Base-by-base conservation (phyloP, 2,797 vertebrate species). In the Enteromius viviparus region DNA sequence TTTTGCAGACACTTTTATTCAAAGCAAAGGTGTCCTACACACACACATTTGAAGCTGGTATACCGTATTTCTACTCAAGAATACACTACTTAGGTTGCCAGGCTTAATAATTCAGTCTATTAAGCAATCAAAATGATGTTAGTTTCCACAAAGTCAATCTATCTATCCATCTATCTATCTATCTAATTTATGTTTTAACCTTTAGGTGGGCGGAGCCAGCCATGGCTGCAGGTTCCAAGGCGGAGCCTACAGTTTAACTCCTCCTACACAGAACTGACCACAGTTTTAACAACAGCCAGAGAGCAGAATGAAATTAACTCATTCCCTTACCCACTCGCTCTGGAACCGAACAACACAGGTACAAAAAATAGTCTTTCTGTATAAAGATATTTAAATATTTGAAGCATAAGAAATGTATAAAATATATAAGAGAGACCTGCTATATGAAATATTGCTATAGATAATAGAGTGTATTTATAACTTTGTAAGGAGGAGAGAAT, bases 241-340 rank as follows among this genome's bases (percentile, higher is more conserved):
- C 96, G 96, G 88, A 96, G 96, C 0, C 94, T 97, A 19, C 95
- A 96, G 70, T 91, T 98, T 86, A 96, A 93, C 89, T 95, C 96
- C 85, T 97, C 97, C 53, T 97, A 98, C 92, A 97, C 94, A 12
- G 94, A 96, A 37, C 95, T 99, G 80, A 96, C 96, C 1, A 97
- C 97, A 0, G 94, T 94, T 1, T 94, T 99, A 86, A 99, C 98
- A 2, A 94, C 96, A 0, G 97, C 97, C 90, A 95, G 94, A 84
- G 96, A 95, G 60, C 95, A 95, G 87, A 95, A 95, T 76, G 96
- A 97, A 88, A 94, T 97, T 60, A 91, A 94, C 1, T 95, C 95
- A n/a, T 99, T 99, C 90, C 98, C 98, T 0, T 96, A 97, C 84
- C 97, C 98, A 84, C 92, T 99, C 71, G 97, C 97, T 7, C 92